Evolutionary conservation across 2,113 vertebrate genomes (phyloP).

Genomic region (Perca flavescens): DNA sequence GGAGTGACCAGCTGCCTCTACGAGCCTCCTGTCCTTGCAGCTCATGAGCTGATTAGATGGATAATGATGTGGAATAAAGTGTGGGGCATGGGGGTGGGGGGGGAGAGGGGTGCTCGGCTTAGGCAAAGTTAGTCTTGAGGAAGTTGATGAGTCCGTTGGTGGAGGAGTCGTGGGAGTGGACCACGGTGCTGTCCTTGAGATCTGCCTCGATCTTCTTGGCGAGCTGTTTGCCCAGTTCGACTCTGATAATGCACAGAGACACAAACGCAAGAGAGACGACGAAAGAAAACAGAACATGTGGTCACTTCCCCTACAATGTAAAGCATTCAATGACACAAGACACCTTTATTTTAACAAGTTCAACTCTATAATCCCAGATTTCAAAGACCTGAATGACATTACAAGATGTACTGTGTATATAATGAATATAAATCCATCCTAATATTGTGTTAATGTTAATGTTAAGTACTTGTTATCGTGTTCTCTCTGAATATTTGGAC

Average conservation of each 20-base stretch:
- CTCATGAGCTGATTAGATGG: slow-evolving; percentile 40
- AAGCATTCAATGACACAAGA: no score
- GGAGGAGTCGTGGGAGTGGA: slow-evolving; percentile 94
- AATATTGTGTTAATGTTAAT: no score
- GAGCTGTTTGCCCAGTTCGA: slow-evolving; percentile 97
- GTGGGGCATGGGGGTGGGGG: background rate
- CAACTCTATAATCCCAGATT: no score
- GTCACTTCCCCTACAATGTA: no score
- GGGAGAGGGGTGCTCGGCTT: slow-evolving; percentile 50
- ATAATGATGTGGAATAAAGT: slow-evolving; percentile 52
- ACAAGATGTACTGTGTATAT: no score
- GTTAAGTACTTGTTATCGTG: no score
- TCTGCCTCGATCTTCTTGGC: slow-evolving; percentile 98
- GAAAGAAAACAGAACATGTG: no score
- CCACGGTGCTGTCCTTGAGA: slow-evolving; percentile 86
- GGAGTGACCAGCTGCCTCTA: slow-evolving; percentile 62
- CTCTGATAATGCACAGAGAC: slow-evolving; percentile 78
- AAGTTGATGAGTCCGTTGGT: slow-evolving; percentile 97
- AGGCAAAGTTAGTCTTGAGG: slow-evolving; percentile 92
- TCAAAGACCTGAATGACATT: no score
- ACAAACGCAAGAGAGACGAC: background rate
- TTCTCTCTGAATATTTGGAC: no score
- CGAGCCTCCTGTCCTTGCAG: slow-evolving; percentile 38
- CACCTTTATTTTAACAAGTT: no score
- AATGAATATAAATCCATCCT: no score